Conservation (phyloP, 2,113 vertebrate genomes). For the Mustela lutreola region DNA sequence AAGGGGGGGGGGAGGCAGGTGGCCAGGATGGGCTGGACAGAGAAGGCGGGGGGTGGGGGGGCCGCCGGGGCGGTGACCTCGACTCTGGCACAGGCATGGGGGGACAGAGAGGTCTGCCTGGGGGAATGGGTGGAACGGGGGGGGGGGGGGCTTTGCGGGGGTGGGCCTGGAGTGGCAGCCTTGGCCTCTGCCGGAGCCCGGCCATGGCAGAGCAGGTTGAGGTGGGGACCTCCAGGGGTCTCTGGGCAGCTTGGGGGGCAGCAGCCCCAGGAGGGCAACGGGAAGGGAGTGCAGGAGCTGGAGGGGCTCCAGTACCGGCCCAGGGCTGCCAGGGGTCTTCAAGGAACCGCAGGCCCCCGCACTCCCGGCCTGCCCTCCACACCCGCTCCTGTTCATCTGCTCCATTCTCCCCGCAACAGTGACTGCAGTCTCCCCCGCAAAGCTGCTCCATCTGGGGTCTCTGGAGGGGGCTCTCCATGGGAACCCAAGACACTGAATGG, state of each 20-base stretch:
- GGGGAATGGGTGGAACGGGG: neutral
- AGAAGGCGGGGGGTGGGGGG: neutral
- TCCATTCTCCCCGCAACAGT: neutral
- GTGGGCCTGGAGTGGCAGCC: neutral
- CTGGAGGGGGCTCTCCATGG: neutral
- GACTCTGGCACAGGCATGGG: neutral
- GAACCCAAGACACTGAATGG: too few species aligned
- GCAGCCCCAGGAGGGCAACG: neutral
- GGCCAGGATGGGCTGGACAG: neutral
- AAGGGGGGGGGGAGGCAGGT: too few species aligned
- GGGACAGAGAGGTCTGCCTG: neutral
- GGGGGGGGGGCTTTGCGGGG: accelerated
- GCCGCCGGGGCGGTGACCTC: neutral
- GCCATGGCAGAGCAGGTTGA: too few species aligned
- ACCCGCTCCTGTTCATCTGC: neutral
- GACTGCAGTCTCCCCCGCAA: neutral
- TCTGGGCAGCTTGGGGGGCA: neutral
- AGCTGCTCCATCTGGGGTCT: neutral
- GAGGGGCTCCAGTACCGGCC: neutral
- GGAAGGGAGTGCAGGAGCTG: accelerated
- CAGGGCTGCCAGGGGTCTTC: too few species aligned
- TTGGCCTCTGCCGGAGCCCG: neutral
- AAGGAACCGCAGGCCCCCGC: too few species aligned
- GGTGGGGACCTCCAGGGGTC: neutral
- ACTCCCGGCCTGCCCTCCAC: too few species aligned